These are phyloP conservation scores for Danaus chrysippus DNA, from an alignment of 2,888 invertebrate species.

Conservation along the genomic window DNA sequence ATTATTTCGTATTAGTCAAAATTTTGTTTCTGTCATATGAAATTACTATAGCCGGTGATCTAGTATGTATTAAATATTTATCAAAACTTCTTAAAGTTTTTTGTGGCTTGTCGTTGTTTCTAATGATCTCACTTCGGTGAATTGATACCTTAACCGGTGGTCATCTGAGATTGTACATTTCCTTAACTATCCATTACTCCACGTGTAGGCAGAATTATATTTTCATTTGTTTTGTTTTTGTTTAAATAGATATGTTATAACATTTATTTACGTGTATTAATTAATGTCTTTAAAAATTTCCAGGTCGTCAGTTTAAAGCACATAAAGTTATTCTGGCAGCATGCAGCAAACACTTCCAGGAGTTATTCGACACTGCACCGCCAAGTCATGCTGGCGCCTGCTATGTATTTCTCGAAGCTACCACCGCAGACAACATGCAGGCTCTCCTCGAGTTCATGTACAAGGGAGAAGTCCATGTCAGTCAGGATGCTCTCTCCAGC, in stretches of 20 bases:
- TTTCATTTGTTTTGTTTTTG: slow-evolving; percentile 2
- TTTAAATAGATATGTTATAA: background rate
- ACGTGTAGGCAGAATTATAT: slow-evolving; percentile 8
- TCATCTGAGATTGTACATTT: slow-evolving; percentile 17
- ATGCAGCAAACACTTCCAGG: slow-evolving; percentile 95
- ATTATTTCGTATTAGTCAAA: background rate
- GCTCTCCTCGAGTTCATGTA: slow-evolving; percentile 96
- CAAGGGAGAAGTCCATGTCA: slow-evolving; percentile 95
- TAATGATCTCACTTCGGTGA: slow-evolving; percentile 15
- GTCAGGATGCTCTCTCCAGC: slow-evolving; percentile 93
- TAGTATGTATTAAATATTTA: background rate
- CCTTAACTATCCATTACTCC: slow-evolving; percentile 5
- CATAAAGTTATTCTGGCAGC: slow-evolving; percentile 95
- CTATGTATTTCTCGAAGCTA: slow-evolving; percentile 93
- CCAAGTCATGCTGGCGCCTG: slow-evolving; percentile 87
- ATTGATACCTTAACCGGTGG: slow-evolving; percentile 12
- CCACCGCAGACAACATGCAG: slow-evolving; percentile 93
- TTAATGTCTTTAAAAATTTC: slow-evolving; percentile 9
- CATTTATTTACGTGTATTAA: background rate
- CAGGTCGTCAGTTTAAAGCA: slow-evolving; percentile 94
- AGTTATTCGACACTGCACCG: slow-evolving; percentile 92
- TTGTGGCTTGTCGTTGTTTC: background rate
- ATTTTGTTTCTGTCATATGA: background rate
- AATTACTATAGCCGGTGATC: slow-evolving; percentile 8
- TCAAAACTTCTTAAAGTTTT: slow-evolving; percentile 6